Conservation (phyloP, 1,140 invertebrate genomes). For the Caerostris extrusa region DNA sequence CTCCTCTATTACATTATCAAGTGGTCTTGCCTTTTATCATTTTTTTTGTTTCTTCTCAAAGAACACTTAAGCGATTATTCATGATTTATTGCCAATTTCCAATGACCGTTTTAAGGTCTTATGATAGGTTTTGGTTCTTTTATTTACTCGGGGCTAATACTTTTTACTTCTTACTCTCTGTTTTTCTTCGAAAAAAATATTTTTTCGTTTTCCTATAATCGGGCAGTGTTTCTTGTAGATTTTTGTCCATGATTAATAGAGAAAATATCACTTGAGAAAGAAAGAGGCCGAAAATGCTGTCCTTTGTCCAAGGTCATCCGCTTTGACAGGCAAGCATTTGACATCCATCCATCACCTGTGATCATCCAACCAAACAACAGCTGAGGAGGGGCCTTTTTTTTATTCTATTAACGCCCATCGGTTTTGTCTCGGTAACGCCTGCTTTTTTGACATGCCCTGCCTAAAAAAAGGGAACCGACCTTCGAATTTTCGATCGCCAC, state of each 20-base stretch:
- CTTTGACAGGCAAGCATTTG: constrained; percentile 27
- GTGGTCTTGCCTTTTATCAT: background rate
- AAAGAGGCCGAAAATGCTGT: background rate
- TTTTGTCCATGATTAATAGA: background rate
- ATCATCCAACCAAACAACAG: constrained; percentile 48
- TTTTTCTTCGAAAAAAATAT: background rate
- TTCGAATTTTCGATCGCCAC: background rate
- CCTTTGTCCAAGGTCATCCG: constrained; percentile 15
- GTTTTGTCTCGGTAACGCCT: constrained; percentile 33
- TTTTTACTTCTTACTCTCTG: constrained; percentile 13
- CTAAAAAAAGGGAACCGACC: background rate
- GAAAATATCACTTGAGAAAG: background rate
- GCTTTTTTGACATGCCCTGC: background rate
- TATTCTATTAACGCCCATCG: constrained; percentile 37
- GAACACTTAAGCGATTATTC: constrained; percentile 41
- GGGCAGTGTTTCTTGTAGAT: background rate
- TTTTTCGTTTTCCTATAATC: background rate
- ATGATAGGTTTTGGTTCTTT: constrained; percentile 37
- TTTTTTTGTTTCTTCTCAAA: background rate
- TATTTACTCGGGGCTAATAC: constrained; percentile 32
- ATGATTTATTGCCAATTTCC: constrained; percentile 64
- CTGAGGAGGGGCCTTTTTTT: constrained; percentile 52
- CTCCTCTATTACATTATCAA: constrained; percentile 4
- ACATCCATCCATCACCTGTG: constrained; percentile 34
- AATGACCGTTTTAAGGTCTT: background rate